Conservation (phyloP, 2,797 vertebrate genomes). For the Hydrocynus forskahlii region DNA sequence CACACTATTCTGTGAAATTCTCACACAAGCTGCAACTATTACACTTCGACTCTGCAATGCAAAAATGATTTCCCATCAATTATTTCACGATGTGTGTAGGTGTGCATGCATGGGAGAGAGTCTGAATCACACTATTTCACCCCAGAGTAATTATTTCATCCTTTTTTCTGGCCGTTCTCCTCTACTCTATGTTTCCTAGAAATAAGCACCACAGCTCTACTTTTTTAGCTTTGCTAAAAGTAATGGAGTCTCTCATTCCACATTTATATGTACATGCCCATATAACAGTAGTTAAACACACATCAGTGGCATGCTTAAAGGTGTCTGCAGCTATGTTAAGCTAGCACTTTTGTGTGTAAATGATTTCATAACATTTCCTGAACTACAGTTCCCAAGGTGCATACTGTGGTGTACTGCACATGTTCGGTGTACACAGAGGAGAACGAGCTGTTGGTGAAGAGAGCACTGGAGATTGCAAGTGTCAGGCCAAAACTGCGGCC, state of each 20-base stretch:
- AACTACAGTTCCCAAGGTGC: conserved; percentile 83
- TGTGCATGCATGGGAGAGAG: background rate
- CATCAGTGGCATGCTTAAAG: background rate
- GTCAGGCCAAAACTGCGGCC: conserved; percentile 76
- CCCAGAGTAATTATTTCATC: background rate
- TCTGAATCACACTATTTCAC: background rate
- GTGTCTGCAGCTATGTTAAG: background rate
- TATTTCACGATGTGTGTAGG: background rate
- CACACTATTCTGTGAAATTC: no score
- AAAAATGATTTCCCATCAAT: conserved; percentile 34
- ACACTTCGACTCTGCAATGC: conserved; percentile 23
- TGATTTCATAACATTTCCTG: background rate
- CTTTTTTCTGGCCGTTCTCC: conserved; percentile 5
- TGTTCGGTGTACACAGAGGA: conserved; percentile 89
- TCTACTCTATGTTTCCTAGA: background rate
- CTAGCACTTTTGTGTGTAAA: no score
- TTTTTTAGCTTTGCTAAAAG: background rate
- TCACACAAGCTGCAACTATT: background rate
- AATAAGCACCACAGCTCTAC: background rate
- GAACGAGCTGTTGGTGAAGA: conserved; percentile 87
- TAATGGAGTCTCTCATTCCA: background rate
- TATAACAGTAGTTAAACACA: background rate
- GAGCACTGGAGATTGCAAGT: conserved; percentile 79
- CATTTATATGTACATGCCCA: background rate
- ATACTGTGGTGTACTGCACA: conserved; percentile 91